Evolutionary conservation across 2,888 invertebrate species (phyloP).

Genomic region (Drosophila acutilabella): DNA sequence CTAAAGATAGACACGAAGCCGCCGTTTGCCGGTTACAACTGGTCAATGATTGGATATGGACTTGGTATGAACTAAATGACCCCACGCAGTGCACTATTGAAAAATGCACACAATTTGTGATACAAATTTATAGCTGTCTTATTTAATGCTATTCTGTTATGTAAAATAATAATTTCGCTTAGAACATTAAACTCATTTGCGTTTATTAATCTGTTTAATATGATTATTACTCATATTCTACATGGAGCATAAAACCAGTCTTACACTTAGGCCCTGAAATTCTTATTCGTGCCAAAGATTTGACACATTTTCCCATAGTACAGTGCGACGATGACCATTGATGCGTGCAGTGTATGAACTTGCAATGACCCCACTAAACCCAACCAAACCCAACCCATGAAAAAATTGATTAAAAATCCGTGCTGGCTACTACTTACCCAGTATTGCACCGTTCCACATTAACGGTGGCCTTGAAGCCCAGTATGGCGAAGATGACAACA

Average conservation of each 20-base stretch:
- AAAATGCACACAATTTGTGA: neutral
- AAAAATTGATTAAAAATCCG: neutral
- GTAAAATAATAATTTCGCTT: too few relatives aligned
- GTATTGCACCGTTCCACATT: conserved; percentile 94
- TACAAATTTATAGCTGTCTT: neutral
- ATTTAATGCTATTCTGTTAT: too few relatives aligned
- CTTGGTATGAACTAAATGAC: conserved; percentile 4
- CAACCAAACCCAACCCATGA: conserved; percentile 29
- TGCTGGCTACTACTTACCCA: conserved; percentile 86
- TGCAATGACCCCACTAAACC: conserved; percentile 42
- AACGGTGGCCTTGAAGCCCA: conserved; percentile 97
- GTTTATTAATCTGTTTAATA: too few relatives aligned
- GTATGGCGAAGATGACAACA: conserved; percentile 96
- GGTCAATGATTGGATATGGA: conserved; percentile 25
- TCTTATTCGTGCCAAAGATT: neutral
- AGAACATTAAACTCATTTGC: too few relatives aligned
- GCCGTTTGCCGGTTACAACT: conserved; percentile 70
- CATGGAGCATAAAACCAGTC: too few relatives aligned
- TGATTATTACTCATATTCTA: too few relatives aligned
- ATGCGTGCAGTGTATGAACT: conserved; percentile 53
- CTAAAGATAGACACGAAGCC: conserved; percentile 53
- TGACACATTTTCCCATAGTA: neutral
- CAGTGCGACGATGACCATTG: conserved; percentile 28
- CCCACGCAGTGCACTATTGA: conserved; percentile 34
- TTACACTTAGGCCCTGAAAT: too few relatives aligned